Base-by-base conservation (phyloP, 2,888 invertebrate species). In the Polymixis flavicincta region DNA sequence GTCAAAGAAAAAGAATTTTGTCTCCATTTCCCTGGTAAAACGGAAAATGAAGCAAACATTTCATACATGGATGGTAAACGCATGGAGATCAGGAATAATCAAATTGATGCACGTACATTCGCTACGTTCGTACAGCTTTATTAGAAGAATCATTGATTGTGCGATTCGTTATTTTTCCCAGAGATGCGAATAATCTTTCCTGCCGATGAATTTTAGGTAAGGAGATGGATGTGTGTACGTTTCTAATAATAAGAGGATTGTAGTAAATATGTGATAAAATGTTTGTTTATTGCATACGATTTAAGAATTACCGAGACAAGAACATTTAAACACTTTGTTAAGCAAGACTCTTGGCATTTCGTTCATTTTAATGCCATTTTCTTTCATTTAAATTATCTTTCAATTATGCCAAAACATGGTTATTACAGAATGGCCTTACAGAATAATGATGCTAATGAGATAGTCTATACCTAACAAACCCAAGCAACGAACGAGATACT, bases 31-130 rank as follows among this genome's bases (percentile, higher is more conserved):
- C 32, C 32, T 52, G 45, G 50, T 25, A 25, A 57, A 57, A 78
- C 32, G 9, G 19, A 50, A 54, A 68, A 70, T 75, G 8, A 50
- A 48, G 78, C 54, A 74, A 57, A 78, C n/a, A 75, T 48, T 74
- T 37, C 37, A 48, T n/a, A 32, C n/a, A 37, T n/a, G 32, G 9
- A 19, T 67, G 17, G 22, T 60, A 50, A 80, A 61, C 73, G 54
- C 48, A 71, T 60, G 37, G 60, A 48, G 6, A 80, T 54, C 32
- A 37, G 48, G 8, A 25, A 60, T 71, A 54, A 76, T 61, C 19
- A 48, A 71, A 37, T 61, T 32, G n/a, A 60, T 76, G 52, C 52
- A 79, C 42, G 60, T 25, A 80, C 52, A 22, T 65, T 74, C 19
- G 28, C 28, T n/a, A n/a, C n/a, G n/a, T n/a, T n/a, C n/a, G n/a